phyloP scores from a whole-genome alignment of 2,113 vertebrate species.

The Acanthisitta chloris region DNA sequence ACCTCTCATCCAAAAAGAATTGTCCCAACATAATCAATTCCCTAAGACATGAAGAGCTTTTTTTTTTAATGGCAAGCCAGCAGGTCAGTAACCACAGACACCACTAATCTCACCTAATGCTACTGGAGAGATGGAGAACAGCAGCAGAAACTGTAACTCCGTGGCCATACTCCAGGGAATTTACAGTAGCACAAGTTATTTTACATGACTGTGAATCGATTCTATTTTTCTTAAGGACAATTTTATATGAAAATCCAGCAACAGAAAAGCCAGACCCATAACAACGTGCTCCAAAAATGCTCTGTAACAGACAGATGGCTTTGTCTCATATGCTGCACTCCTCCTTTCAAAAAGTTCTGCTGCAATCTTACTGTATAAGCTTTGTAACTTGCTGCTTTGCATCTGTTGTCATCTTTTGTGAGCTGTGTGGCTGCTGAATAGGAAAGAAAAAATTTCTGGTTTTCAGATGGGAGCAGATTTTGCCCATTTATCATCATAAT shows the following conservation, averaged over 20 bases:
- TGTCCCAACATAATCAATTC: not conserved
- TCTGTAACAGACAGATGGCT: constrained; percentile 61
- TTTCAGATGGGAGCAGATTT: constrained; percentile 41
- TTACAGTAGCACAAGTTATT: not conserved
- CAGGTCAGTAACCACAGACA: not conserved
- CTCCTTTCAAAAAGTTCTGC: constrained; percentile 33
- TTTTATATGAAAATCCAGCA: constrained; percentile 4
- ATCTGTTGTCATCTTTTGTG: constrained; percentile 57
- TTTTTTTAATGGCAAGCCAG: not conserved
- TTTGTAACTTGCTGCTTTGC: constrained; percentile 60
- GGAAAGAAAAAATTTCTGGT: not conserved
- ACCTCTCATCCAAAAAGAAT: not conserved
- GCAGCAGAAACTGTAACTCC: not conserved
- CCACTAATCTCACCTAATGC: not conserved
- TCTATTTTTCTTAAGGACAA: not conserved
- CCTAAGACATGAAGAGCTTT: not conserved
- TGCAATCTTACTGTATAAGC: constrained; percentile 25
- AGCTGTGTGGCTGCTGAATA: constrained; percentile 2
- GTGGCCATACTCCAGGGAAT: not conserved
- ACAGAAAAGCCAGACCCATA: not conserved
- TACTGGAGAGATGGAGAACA: not conserved
- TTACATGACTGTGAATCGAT: not conserved
- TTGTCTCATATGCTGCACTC: not conserved
- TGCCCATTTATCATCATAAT: constrained; percentile 51
- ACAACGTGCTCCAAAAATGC: not conserved